Conservation (phyloP, 2,113 vertebrate genomes). For the Mustela nigripes region DNA sequence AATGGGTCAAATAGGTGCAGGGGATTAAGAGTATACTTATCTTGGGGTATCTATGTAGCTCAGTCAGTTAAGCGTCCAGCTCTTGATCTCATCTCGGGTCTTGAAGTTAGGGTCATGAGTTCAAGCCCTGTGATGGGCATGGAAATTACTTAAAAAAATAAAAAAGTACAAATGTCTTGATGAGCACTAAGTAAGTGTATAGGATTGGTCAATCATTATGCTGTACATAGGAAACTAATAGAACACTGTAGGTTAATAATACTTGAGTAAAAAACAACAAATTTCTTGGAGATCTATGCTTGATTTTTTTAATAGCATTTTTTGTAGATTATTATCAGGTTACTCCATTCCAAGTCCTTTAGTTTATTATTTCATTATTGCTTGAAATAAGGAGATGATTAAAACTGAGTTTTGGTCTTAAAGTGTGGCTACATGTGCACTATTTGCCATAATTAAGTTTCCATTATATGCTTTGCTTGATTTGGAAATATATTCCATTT, state of each 20-base stretch:
- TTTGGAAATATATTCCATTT: slow-evolving; percentile 9
- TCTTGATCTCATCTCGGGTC: not conserved
- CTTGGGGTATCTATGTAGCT: not conserved
- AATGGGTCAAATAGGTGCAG: not conserved
- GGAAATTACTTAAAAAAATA: not conserved
- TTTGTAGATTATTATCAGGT: not conserved
- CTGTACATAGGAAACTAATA: not conserved
- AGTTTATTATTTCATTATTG: not conserved
- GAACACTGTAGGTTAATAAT: not conserved
- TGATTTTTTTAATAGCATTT: not conserved
- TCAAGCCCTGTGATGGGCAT: not conserved
- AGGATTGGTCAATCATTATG: not conserved
- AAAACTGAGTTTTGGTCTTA: not conserved
- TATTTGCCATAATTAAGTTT: slow-evolving; percentile 38
- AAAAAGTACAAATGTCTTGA: not conserved
- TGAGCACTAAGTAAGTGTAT: not conserved
- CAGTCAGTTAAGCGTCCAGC: not conserved
- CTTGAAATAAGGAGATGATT: not conserved
- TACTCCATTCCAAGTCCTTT: not conserved
- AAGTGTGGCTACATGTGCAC: not conserved
- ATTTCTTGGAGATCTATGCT: not conserved
- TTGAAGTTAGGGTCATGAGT: not conserved
- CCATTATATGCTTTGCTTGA: not conserved
- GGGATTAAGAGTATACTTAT: not conserved
- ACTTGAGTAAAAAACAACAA: not conserved